These are phyloP conservation scores for Halcyon malimbica DNA, from an alignment of 2,113 vertebrate genomes.

Conservation along the genomic window DNA sequence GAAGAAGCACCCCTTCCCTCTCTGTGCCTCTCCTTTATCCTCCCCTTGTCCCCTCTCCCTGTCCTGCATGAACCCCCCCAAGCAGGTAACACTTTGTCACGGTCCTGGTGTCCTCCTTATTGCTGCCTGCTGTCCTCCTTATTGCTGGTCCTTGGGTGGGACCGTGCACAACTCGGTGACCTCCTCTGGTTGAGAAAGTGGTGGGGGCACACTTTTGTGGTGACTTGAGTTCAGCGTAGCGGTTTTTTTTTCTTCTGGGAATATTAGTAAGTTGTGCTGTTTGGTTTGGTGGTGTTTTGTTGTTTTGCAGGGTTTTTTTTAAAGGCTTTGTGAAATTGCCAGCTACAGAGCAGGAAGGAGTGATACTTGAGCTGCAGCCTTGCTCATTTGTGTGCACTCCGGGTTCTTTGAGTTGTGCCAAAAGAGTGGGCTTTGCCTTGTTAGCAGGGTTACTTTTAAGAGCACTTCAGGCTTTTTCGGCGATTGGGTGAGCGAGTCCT, in stretches of 20 bases:
- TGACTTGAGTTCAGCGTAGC: background rate
- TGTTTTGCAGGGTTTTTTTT: too few species aligned
- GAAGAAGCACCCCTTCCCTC: background rate
- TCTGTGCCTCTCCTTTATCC: background rate
- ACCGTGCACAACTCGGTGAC: rapidly evolving
- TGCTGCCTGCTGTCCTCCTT: too few species aligned
- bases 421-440: background rate
- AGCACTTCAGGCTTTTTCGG: background rate
- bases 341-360: background rate
- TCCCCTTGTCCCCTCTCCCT: rapidly evolving
- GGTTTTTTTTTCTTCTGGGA: background rate
- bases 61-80: background rate
- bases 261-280: background rate
- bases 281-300: too few species aligned
- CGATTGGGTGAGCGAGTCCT: background rate
- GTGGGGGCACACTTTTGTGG: background rate
- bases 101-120: too few species aligned
- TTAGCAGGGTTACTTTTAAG: background rate
- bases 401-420: background rate
- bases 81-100: background rate
- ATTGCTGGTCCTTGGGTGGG: background rate
- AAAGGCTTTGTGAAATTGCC: background rate
- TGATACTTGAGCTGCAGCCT: background rate
- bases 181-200: background rate
- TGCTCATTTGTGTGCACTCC: background rate